Percentiles rank a stretch among this genome's conserved stretches.
Evolutionary conservation across 2,113 vertebrate genomes (phyloP).

Genomic region (Pelodiscus sinensis): DNA sequence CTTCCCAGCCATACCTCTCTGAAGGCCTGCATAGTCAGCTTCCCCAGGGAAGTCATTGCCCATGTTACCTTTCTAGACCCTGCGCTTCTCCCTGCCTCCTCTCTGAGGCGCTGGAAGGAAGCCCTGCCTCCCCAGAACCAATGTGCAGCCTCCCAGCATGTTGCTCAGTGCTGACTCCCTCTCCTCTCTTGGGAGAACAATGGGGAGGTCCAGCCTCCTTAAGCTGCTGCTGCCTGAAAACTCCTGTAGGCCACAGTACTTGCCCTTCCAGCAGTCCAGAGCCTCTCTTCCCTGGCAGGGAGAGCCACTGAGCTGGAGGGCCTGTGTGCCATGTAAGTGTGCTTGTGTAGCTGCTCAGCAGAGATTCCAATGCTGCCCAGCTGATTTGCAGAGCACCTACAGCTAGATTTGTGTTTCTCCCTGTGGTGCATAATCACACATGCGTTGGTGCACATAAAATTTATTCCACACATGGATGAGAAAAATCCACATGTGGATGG

Average conservation of each 20-base stretch:
- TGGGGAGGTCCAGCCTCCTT: neutral
- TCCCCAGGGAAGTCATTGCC: neutral
- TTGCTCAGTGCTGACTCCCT: neutral
- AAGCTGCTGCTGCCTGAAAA: neutral
- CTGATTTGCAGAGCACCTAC: too few relatives aligned
- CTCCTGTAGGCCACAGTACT: neutral
- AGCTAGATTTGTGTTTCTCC: too few relatives aligned
- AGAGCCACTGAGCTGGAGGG: neutral
- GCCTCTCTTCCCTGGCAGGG: neutral
- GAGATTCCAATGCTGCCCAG: too few relatives aligned
- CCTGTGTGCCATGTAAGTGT: too few relatives aligned
- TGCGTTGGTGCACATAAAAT: too few relatives aligned
- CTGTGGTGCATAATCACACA: too few relatives aligned
- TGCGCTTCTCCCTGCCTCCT: neutral
- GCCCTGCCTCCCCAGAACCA: neutral
- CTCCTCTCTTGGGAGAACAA: neutral
- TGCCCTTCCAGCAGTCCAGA: neutral
- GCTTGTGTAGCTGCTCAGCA: too few relatives aligned
- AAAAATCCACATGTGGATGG: too few relatives aligned
- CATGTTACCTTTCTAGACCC: neutral
- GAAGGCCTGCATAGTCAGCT: neutral
- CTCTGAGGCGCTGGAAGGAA: neutral
- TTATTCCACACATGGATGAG: too few relatives aligned
- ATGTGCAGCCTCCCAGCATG: neutral
- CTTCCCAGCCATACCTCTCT: neutral